phyloP scores from a whole-genome alignment of 2,797 vertebrate genomes.

The Rhinoraja longicauda region DNA sequence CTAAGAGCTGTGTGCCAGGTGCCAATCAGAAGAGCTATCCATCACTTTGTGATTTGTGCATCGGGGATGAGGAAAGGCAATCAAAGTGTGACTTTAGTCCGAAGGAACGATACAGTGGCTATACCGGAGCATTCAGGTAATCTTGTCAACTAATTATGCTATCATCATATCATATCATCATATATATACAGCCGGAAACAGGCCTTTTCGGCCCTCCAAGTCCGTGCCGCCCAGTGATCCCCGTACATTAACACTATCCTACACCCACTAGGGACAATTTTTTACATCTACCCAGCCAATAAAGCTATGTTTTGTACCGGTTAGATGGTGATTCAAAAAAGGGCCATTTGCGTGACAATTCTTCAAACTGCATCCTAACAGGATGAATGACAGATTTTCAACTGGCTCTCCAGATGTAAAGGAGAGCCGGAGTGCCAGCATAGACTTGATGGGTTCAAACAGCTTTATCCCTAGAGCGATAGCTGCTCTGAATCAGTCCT shows the following conservation, averaged over 20 bases:
- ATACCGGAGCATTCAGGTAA: constrained; percentile 89
- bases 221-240: no score
- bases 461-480: no score
- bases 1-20: constrained; percentile 79
- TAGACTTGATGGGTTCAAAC: no score
- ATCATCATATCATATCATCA: no score
- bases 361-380: background rate
- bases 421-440: no score
- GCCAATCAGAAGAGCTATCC: constrained; percentile 67
- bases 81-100: constrained; percentile 70
- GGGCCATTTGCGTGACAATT: background rate
- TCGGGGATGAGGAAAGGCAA: constrained; percentile 65
- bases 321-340: background rate
- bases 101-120: constrained; percentile 76
- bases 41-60: constrained; percentile 70
- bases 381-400: background rate
- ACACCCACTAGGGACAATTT: no score
- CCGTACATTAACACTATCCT: no score
- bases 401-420: background rate
- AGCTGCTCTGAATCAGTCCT: no score
- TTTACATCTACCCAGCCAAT: no score
- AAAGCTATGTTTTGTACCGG: no score
- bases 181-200: no score
- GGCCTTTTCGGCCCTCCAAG: no score
- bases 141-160: background rate